These are phyloP conservation scores for Drosophila anomelani DNA, from an alignment of 2,888 invertebrate genomes.

Conservation along the genomic window DNA sequence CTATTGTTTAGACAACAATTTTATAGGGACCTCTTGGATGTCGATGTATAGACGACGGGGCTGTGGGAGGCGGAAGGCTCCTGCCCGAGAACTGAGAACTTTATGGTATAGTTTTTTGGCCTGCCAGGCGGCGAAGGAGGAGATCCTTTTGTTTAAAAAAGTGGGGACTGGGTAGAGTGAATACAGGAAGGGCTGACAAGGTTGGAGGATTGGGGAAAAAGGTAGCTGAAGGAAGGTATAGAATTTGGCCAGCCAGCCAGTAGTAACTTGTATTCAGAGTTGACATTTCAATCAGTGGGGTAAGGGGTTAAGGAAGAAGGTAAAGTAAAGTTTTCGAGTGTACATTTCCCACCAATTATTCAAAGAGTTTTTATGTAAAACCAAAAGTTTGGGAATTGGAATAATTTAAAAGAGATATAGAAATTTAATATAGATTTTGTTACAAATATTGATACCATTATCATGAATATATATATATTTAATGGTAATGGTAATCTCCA, in stretches of 20 bases:
- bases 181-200: neutral
- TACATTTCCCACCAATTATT: neutral
- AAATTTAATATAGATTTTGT: too few species aligned
- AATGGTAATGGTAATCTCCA: too few species aligned
- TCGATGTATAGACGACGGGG: neutral
- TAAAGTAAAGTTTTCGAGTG: constrained; percentile 1
- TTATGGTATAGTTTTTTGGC: constrained; percentile 23
- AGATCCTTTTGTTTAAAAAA: neutral
- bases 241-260: constrained; percentile 3
- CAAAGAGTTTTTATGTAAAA: neutral
- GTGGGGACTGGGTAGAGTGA: neutral
- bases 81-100: constrained; percentile 12
- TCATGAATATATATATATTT: too few species aligned
- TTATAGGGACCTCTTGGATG: constrained; percentile 15
- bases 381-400: neutral
- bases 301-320: neutral
- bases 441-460: too few species aligned
- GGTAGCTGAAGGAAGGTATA: neutral
- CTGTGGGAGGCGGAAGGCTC: neutral
- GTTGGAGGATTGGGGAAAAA: too few species aligned
- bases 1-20: constrained; percentile 38
- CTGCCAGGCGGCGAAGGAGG: neutral
- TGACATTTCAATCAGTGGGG: constrained; percentile 23
- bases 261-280: constrained; percentile 7
- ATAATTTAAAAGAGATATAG: neutral